Conservation (phyloP, 2,797 vertebrate species). For the Cryptoblepharus egeriae region DNA sequence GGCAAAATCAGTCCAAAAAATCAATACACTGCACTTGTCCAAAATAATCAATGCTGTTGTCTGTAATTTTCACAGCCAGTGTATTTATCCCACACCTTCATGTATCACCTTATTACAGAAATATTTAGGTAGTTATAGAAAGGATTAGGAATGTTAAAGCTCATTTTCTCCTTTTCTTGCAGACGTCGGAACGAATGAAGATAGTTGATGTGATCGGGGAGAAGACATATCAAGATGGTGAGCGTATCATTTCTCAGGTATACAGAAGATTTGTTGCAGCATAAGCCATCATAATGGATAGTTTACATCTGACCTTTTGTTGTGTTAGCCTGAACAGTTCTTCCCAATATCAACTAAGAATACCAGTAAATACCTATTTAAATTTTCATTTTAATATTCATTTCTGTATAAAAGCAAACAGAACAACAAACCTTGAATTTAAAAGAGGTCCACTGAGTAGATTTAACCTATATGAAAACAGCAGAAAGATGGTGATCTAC, state of each 20-base stretch:
- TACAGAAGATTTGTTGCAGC: neutral
- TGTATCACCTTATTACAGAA: neutral
- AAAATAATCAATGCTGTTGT: too few relatives aligned
- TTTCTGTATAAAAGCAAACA: neutral
- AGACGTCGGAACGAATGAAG: slow-evolving; percentile 95
- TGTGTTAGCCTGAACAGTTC: neutral
- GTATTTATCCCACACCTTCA: too few relatives aligned
- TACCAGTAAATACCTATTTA: neutral
- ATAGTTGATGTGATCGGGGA: slow-evolving; percentile 95
- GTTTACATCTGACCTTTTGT: neutral
- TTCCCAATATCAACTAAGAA: neutral
- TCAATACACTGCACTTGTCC: too few relatives aligned
- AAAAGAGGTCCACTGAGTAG: neutral
- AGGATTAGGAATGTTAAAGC: neutral
- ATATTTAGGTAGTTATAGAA: neutral
- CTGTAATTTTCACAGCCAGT: too few relatives aligned
- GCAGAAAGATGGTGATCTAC: neutral
- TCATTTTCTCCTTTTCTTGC: slow-evolving; percentile 53
- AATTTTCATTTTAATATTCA: neutral
- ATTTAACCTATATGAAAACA: neutral
- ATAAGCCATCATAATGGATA: neutral
- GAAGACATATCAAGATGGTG: slow-evolving; percentile 89
- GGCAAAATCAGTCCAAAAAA: too few relatives aligned
- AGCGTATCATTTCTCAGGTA: slow-evolving; percentile 91
- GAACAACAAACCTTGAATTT: neutral